A percentile compares a stretch with the other conserved stretches of the same genome.
phyloP scores from a whole-genome alignment of 2,113 vertebrate genomes.

The Passer domesticus region DNA sequence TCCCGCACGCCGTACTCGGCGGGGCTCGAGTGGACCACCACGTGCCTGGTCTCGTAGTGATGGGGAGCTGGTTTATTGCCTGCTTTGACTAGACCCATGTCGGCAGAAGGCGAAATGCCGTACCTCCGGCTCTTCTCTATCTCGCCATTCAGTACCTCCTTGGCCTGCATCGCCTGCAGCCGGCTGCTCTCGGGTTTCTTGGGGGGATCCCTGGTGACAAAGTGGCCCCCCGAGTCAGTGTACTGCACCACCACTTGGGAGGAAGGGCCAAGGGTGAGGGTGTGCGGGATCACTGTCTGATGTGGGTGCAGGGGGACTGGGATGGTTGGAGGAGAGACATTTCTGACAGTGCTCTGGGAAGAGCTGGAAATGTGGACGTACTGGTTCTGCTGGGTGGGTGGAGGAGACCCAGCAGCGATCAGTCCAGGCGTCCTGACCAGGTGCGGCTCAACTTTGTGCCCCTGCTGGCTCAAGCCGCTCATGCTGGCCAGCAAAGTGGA shows the following conservation, averaged over 20 bases:
- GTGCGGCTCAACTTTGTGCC: constrained; percentile 80
- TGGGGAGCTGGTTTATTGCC: constrained; percentile 79
- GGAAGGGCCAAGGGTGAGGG: constrained; percentile 83
- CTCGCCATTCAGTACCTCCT: constrained; percentile 92
- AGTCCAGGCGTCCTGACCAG: constrained; percentile 83
- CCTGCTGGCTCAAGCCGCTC: constrained; percentile 81
- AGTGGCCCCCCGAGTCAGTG: constrained; percentile 79
- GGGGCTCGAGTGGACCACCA: constrained; percentile 82
- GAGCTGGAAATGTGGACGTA: constrained; percentile 93
- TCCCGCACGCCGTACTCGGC: constrained; percentile 85
- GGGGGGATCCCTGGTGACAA: constrained; percentile 68
- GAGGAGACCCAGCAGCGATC: constrained; percentile 78
- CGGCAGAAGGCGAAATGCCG: constrained; percentile 65
- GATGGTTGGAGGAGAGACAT: constrained; percentile 82
- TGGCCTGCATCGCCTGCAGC: constrained; percentile 76
- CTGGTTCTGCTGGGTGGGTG: constrained; percentile 83
- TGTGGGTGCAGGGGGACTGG: constrained; percentile 87
- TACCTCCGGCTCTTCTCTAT: constrained; percentile 86
- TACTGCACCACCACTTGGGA: constrained; percentile 91
- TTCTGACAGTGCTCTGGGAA: constrained; percentile 81
- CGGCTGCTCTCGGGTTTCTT: constrained; percentile 84
- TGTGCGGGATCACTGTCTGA: constrained; percentile 85
- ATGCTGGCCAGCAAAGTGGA: constrained; percentile 84
- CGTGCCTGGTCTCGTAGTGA: constrained; percentile 88
- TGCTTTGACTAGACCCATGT: constrained; percentile 77